These are phyloP conservation scores for Teleopsis dalmanni DNA, from an alignment of 1,140 invertebrate species.

Conservation along the genomic window DNA sequence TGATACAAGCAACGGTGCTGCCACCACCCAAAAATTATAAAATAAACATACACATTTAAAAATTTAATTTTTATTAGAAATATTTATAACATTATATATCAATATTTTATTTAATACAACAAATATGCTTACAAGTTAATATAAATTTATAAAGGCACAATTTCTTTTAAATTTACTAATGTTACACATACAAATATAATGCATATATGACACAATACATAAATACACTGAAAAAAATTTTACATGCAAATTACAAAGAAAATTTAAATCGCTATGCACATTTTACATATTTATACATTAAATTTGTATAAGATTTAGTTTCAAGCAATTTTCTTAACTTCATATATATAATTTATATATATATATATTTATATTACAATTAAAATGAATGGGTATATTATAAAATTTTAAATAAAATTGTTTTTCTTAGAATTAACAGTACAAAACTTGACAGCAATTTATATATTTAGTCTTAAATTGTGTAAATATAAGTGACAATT, in stretches of 20 bases:
- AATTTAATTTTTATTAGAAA: not conserved
- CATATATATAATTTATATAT: not conserved
- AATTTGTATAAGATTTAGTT: not conserved
- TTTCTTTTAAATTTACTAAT: no score
- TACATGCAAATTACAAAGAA: not conserved
- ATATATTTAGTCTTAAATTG: no score
- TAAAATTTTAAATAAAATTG: not conserved
- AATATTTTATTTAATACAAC: not conserved
- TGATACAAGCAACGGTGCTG: not conserved
- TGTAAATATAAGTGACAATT: no score
- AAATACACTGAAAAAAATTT: not conserved
- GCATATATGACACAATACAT: not conserved
- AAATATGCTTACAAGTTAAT: not conserved
- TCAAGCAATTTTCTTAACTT: not conserved
- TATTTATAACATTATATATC: not conserved
- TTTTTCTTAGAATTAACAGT: no score
- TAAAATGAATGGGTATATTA: not conserved
- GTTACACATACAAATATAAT: not conserved
- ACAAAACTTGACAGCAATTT: no score
- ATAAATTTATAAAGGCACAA: not conserved
- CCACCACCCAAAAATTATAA: not conserved
- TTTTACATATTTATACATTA: not conserved
- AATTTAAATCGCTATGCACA: not conserved
- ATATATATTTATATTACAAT: not conserved
- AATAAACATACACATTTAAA: not conserved